These are phyloP conservation scores for Malurus leucopterus DNA, from an alignment of 2,797 vertebrate species.

Conservation along the genomic window DNA sequence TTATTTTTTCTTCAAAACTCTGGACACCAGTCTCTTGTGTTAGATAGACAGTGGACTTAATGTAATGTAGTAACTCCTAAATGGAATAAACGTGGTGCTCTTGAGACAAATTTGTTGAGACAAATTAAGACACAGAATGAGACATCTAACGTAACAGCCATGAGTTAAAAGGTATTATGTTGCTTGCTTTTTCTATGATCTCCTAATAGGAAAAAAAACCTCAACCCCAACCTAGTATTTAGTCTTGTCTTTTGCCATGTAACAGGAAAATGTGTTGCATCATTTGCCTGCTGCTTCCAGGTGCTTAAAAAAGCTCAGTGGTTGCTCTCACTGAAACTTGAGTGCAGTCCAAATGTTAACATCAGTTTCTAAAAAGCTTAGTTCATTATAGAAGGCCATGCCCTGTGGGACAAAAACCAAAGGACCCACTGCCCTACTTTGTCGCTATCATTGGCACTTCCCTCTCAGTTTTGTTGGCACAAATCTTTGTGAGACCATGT, in stretches of 20 bases:
- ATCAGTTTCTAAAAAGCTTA: slow-evolving; percentile 27
- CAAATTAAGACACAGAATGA: neutral
- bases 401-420: neutral
- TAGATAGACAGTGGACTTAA: neutral
- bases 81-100: neutral
- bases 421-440: slow-evolving; percentile 40
- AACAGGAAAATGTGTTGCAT: slow-evolving; percentile 63
- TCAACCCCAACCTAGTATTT: slow-evolving; percentile 48
- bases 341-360: slow-evolving; percentile 56
- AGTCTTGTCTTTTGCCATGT: slow-evolving; percentile 54
- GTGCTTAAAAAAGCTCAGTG: slow-evolving; percentile 71
- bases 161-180: slow-evolving; percentile 3
- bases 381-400: slow-evolving; percentile 34
- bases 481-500: neutral
- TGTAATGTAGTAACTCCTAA: neutral
- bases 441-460: neutral
- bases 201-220: slow-evolving; percentile 27
- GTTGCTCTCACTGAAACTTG: slow-evolving; percentile 39
- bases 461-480: slow-evolving; percentile 11
- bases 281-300: slow-evolving; percentile 62
- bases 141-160: neutral
- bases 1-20: neutral
- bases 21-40: neutral
- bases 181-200: slow-evolving; percentile 32
- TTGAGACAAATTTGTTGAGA: slow-evolving; percentile 28